Base-by-base conservation (phyloP, 2,888 invertebrate genomes). In the Tiliacea citrago region DNA sequence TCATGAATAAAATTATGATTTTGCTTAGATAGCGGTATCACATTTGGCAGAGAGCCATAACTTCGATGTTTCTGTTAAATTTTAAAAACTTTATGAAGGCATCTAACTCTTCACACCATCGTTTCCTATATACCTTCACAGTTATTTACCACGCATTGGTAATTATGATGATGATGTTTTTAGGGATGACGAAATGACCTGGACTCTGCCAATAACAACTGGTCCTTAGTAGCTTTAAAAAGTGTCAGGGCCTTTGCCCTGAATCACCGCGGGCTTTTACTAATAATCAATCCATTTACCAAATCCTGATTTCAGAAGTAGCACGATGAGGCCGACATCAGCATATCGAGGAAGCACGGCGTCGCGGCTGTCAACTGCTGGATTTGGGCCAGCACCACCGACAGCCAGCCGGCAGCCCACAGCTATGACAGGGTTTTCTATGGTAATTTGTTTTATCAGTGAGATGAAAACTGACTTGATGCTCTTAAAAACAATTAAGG, bases 261-360 rank as follows among this genome's bases (percentile, higher is more conserved):
- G 21, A 51, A 51, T 9, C 10, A 29, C 29, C 10, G 18, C 10
- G 29, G 10, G 8, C 1, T 18, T 29, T 29, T 58, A 39, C 39
- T 39, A 39, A 39, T 6, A 39, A 39, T 39, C 7, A 39, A 7
- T 7, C 29, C 16, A 51, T 55, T 63, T 47, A 58, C 47, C 4
- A 21, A n/a, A 2, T 39, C 2, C 0, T 16, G 1, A 21, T 82
- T 69, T 12, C 75, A 95, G 96, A 86, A 95, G 93, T 84, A 92
- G 93, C 79, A 93, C 86, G 53, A 96, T 96, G 96, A 91, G 96
- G 58, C 96, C 96, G 2, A 92, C 94, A 9, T 96, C 96, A 77
- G 96, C 96, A 0, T 96, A 96, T 82, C 90, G 96, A 47, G 96
- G 96, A 2, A 93, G 93, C 57, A 97, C 97, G 1, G 96, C 96